Conservation (phyloP, 2,888 invertebrate species). For the Watsonalla binaria region DNA sequence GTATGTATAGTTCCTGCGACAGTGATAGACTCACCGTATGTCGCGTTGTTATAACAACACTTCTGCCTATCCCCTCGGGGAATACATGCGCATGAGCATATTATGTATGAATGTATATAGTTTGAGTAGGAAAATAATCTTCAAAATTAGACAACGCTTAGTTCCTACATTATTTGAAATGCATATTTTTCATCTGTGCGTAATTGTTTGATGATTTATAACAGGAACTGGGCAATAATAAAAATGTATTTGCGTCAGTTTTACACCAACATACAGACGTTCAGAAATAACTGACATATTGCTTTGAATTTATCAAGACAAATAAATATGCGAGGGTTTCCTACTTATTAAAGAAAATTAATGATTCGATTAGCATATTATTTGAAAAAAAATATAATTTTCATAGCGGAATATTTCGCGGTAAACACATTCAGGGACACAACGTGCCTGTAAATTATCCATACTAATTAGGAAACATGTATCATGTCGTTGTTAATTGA, state of each 20-base stretch:
- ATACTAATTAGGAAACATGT: too few species aligned
- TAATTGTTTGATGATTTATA: background rate
- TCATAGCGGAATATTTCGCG: too few species aligned
- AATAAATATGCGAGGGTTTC: background rate
- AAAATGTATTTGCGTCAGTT: background rate
- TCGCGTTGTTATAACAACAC: too few species aligned
- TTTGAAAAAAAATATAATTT: background rate
- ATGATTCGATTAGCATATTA: background rate
- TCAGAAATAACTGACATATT: background rate
- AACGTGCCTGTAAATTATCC: too few species aligned
- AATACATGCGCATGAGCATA: background rate
- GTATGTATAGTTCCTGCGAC: background rate
- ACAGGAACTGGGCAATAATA: background rate
- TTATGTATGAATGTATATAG: too few species aligned
- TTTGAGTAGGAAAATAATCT: too few species aligned
- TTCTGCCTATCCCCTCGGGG: background rate
- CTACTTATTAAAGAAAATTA: background rate
- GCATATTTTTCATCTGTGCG: background rate
- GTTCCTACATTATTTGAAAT: background rate
- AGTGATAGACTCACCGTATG: background rate
- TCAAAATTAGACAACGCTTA: too few species aligned
- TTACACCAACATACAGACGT: background rate
- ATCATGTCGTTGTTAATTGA: too few species aligned
- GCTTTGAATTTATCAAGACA: background rate
- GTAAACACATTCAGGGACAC: too few species aligned